Conservation (phyloP, 2,888 invertebrate genomes). For the Drosophila parthenogenetica region DNA sequence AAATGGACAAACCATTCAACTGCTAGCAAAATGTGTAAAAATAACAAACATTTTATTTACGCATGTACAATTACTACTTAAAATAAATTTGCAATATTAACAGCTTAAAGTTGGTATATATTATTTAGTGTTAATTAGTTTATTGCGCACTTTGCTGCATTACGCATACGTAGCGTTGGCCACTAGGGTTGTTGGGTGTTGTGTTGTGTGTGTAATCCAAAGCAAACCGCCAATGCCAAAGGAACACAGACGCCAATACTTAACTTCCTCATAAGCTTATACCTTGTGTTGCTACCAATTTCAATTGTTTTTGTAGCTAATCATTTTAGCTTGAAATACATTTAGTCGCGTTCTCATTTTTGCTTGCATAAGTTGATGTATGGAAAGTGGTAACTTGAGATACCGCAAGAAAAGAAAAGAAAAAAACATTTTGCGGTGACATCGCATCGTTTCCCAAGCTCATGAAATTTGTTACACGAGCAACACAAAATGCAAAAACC, state of each 20-base stretch:
- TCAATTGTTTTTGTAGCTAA: neutral
- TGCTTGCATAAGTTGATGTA: conserved; percentile 25
- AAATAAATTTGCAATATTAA: too few relatives aligned
- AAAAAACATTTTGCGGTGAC: conserved; percentile 14
- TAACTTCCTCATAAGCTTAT: conserved; percentile 34
- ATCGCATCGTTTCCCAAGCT: conserved; percentile 32
- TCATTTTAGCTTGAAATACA: neutral
- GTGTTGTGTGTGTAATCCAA: conserved; percentile 42
- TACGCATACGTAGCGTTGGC: conserved; percentile 32
- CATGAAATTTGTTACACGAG: conserved; percentile 39
- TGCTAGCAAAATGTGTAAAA: too few relatives aligned
- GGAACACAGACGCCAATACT: neutral
- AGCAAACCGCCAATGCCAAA: conserved; percentile 68
- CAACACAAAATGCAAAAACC: neutral
- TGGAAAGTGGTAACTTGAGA: conserved; percentile 3
- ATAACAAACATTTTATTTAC: too few relatives aligned
- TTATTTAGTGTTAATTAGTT: neutral
- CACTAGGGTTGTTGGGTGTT: neutral
- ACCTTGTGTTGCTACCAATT: conserved; percentile 1
- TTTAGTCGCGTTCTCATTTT: conserved; percentile 8
- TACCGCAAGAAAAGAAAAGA: conserved; percentile 39
- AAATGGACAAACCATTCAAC: too few relatives aligned
- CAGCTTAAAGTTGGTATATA: too few relatives aligned
- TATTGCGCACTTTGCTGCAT: conserved; percentile 17
- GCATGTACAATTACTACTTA: too few relatives aligned